These are phyloP conservation scores for Amphiprion clarkii DNA, from an alignment of 2,797 vertebrate genomes.

Conservation along the genomic window DNA sequence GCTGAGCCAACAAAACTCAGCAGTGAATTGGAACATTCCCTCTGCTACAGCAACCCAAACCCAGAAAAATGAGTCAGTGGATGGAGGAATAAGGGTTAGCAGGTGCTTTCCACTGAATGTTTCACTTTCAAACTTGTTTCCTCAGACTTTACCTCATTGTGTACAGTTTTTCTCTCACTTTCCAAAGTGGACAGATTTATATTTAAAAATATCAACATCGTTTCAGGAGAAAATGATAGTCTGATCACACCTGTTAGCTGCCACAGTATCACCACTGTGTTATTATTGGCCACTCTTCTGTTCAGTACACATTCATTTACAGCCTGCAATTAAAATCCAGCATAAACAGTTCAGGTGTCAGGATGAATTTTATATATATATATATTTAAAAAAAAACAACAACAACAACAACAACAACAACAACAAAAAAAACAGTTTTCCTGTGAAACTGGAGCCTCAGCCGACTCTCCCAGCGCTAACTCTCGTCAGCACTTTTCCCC, in stretches of 20 bases:
- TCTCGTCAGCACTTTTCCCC: conserved; percentile 18
- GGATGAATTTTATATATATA: no score
- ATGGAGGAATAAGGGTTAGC: not conserved
- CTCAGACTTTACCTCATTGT: not conserved
- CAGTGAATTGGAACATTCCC: conserved; percentile 3
- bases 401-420: no score
- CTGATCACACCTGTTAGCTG: conserved; percentile 42
- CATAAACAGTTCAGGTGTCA: conserved; percentile 13
- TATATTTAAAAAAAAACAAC: no score
- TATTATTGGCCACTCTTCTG: conserved; percentile 3
- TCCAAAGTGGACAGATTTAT: not conserved
- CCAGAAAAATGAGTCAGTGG: not conserved
- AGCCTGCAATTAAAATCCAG: conserved; percentile 4
- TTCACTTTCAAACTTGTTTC: conserved; percentile 43
- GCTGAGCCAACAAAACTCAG: not conserved
- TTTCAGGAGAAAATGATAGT: conserved; percentile 22
- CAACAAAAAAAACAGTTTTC: conserved; percentile 29
- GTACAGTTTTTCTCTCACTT: not conserved
- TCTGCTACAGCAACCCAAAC: conserved; percentile 7
- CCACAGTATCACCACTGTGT: conserved; percentile 14
- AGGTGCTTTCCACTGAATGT: conserved; percentile 50
- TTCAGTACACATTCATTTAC: not conserved
- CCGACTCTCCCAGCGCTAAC: not conserved
- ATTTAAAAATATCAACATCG: conserved; percentile 4
- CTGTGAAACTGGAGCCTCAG: not conserved